These are phyloP conservation scores for Anguilla obscura DNA, from an alignment of 2,797 vertebrate genomes.

Conservation along the genomic window DNA sequence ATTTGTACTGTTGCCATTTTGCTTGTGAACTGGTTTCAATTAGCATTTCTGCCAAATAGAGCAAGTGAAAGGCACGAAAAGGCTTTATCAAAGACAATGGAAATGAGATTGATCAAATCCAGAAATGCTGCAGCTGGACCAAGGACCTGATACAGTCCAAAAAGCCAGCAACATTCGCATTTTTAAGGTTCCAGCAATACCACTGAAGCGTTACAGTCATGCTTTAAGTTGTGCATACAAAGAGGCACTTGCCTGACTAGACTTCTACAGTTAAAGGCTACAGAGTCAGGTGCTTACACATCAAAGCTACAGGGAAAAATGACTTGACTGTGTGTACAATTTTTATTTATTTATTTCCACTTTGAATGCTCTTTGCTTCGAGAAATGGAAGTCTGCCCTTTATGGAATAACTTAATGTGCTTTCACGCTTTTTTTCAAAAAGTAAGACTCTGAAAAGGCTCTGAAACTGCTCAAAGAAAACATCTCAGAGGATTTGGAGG, in stretches of 20 bases:
- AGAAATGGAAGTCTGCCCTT: neutral
- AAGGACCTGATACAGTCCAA: neutral
- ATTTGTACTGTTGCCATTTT: neutral
- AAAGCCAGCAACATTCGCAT: neutral
- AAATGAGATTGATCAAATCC: neutral
- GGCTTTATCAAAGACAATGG: neutral
- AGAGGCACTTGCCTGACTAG: neutral
- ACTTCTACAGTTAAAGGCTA: neutral
- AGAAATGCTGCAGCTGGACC: neutral
- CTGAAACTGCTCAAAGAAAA: neutral
- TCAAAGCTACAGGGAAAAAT: slow-evolving; percentile 2
- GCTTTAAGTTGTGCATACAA: neutral
- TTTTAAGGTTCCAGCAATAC: neutral
- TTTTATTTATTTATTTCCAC: slow-evolving; percentile 2
- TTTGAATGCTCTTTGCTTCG: neutral
- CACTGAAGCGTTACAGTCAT: neutral
- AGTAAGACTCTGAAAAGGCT: neutral
- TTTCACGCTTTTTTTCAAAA: neutral
- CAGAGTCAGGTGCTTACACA: neutral
- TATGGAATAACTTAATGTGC: neutral
- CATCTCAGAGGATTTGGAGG: slow-evolving; percentile 3
- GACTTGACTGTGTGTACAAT: slow-evolving; percentile 4
- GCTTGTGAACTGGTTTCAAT: neutral
- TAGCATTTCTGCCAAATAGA: neutral
- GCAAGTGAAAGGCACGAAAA: neutral